A percentile compares a stretch with the other conserved stretches of the same genome.
Evolutionary conservation across 2,113 vertebrate species (phyloP).

Genomic region (Pelobates fuscus): DNA sequence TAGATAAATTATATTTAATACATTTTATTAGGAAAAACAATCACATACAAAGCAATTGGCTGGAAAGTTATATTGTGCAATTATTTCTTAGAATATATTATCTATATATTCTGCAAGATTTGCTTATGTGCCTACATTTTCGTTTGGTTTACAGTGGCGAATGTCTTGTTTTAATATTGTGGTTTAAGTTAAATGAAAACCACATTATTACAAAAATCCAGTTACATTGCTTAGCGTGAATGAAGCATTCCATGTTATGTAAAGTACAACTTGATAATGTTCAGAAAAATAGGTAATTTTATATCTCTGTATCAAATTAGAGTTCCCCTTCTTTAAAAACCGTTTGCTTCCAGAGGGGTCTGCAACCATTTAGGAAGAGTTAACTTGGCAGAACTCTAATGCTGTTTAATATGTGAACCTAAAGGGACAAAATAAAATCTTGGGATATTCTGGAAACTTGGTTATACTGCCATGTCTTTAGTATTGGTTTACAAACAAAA

Average conservation of each 20-base stretch:
- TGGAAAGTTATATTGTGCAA: too few species aligned
- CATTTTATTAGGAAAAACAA: too few species aligned
- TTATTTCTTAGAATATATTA: too few species aligned
- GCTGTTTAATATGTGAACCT: neutral
- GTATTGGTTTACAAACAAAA: conserved; percentile 20
- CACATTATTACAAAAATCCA: conserved; percentile 7
- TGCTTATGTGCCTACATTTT: conserved; percentile 22
- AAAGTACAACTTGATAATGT: neutral
- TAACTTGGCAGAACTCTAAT: neutral
- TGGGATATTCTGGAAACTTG: neutral
- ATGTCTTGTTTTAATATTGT: conserved; percentile 13
- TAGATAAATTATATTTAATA: neutral
- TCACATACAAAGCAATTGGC: too few species aligned
- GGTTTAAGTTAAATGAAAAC: conserved; percentile 10
- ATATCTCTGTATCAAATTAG: neutral
- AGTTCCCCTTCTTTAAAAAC: neutral
- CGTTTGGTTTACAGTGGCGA: conserved; percentile 39
- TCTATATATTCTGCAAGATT: too few species aligned
- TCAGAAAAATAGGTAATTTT: neutral
- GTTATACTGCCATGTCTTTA: conserved; percentile 13
- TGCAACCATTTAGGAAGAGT: neutral
- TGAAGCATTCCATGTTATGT: conserved; percentile 34
- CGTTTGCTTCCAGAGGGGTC: conserved; percentile 3
- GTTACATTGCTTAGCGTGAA: conserved; percentile 31
- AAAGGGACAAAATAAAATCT: neutral